A percentile compares a stretch with the other conserved stretches of the same genome.
phyloP scores from a whole-genome alignment of 2,888 invertebrate species.

The Caenorhabditis plicata region DNA sequence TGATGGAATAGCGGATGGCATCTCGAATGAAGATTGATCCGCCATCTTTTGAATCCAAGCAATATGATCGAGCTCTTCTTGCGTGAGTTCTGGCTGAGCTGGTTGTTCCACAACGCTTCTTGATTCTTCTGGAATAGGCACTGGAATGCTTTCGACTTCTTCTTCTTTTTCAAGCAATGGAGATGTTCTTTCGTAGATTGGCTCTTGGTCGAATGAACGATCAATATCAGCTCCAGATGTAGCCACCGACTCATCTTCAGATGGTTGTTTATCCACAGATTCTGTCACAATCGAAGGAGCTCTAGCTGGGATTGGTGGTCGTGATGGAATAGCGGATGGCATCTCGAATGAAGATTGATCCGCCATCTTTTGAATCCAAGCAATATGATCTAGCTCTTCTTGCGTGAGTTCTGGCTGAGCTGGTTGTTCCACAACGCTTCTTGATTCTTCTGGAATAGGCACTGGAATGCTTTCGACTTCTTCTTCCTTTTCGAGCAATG shows the following conservation, averaged over 20 bases:
- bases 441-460: no score
- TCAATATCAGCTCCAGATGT: slow-evolving; percentile 14
- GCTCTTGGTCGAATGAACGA: slow-evolving; percentile 13
- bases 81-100: slow-evolving; percentile 29
- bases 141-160: no score
- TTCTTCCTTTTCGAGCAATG: slow-evolving; percentile 5
- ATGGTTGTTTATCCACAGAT: background rate
- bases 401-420: no score
- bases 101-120: no score
- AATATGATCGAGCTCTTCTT: slow-evolving; percentile 47
- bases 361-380: slow-evolving; percentile 31
- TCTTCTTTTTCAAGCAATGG: slow-evolving; percentile 16
- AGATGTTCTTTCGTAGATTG: slow-evolving; percentile 15
- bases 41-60: slow-evolving; percentile 21
- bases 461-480: slow-evolving; percentile 18
- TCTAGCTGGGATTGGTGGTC: slow-evolving; percentile 1
- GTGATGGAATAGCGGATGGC: slow-evolving; percentile 1
- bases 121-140: no score
- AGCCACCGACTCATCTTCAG: slow-evolving; percentile 6
- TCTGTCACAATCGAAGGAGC: background rate
- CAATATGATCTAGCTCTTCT: no score
- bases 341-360: slow-evolving; percentile 7
- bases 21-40: slow-evolving; percentile 26
- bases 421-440: no score
- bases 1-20: slow-evolving; percentile 2